Percentiles rank a stretch among this genome's conserved stretches.
These are phyloP conservation scores for Procavia capensis DNA, from an alignment of 2,113 vertebrate species.

Conservation along the genomic window DNA sequence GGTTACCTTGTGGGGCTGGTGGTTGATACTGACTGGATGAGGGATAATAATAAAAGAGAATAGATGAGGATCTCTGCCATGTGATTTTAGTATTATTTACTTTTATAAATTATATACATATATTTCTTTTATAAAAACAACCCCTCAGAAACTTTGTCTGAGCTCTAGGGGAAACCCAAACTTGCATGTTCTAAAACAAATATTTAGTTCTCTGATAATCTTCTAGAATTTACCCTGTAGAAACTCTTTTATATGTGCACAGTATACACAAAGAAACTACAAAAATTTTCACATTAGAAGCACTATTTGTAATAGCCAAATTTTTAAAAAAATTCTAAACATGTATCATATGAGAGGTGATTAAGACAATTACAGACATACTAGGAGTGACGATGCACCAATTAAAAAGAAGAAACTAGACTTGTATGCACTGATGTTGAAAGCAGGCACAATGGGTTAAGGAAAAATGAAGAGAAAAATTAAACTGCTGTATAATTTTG, in stretches of 20 bases:
- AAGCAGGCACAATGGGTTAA: not conserved
- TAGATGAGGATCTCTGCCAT: not conserved
- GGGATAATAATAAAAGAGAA: not conserved
- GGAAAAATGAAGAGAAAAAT: constrained; percentile 45
- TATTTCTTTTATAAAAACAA: constrained; percentile 24
- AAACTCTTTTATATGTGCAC: not conserved
- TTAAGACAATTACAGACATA: not conserved
- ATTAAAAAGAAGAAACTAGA: constrained; percentile 45
- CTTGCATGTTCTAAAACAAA: constrained; percentile 2
- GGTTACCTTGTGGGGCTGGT: not conserved
- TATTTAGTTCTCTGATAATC: constrained; percentile 12
- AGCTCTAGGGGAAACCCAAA: not conserved
- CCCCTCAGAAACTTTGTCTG: not conserved
- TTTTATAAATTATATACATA: not conserved
- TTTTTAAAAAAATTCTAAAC: constrained; percentile 8
- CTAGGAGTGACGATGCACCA: not conserved
- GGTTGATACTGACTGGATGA: not conserved
- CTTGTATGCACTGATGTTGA: not conserved
- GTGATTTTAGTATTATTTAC: not conserved
- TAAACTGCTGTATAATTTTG: constrained; percentile 44
- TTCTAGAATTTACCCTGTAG: constrained; percentile 7
- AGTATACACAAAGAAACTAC: not conserved
- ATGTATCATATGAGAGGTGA: not conserved
- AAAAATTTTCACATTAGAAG: not conserved
- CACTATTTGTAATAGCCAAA: not conserved